Evolutionary conservation across 2,888 invertebrate genomes (phyloP), one percentile per base, ranked within the genome.

Genomic region (Alsophila aescularia): DNA sequence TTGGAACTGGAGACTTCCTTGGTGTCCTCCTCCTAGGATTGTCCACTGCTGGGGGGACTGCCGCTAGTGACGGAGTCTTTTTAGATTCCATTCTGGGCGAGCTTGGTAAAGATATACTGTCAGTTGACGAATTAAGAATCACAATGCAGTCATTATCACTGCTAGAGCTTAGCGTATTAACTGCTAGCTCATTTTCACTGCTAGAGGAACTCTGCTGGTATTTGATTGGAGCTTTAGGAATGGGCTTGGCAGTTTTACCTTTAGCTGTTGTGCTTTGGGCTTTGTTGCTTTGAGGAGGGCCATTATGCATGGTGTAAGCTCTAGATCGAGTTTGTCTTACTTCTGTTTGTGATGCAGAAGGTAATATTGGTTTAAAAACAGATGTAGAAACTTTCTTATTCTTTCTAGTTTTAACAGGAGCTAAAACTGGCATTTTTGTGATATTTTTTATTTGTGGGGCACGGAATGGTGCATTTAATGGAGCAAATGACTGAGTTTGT

Each of bases 381-480:
- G 50, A n/a, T 18, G 73, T 55, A 16, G 58, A 67, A 2, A 34
- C 43, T 52, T 69, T 72, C 49, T 69, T 77, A 24, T 62, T 58
- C 29, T 63, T 74, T 37, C 64, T 70, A 37, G 42, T 60, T 53
- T 70, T 69, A 29, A 63, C 56, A 18, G 75, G 66, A 1, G 58
- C 70, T 31, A 85, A 51, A 14, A 52, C 72, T 3, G 81, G 80
- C 50, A 76, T 66, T 52, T 75, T 81, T 1, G 14, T 35, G 2
- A 44, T 3, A 9, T 14, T 37, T 0, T 55, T 61, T 6, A 77
- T 75, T 60, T 72, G 54, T 0, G 93, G 93, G 3, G 92, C 83
- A 65, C 81, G 87, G 67, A 94, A 94, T 9, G 75, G 62, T 12
- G 93, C 90, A 81, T 92, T 87, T 49, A 72, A 73, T 0, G 94